Evolutionary conservation across 2,113 vertebrate species (phyloP), one percentile per base, ranked within the genome.

Genomic region (Scatophagus argus): DNA sequence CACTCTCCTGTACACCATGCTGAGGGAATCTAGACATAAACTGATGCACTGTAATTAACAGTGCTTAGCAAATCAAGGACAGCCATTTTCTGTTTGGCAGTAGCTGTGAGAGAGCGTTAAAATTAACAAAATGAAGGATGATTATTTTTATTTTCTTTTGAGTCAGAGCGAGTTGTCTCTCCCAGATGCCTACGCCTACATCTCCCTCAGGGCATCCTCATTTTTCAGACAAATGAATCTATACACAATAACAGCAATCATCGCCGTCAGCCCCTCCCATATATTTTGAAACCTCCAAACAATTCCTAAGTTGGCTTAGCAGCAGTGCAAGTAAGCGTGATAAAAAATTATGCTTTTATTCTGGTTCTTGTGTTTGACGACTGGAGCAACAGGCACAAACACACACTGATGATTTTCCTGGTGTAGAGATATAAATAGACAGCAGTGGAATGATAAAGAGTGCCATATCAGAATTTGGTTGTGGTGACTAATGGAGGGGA

Each of bases 11-110:
- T 79, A 82, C 88, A 86, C 85, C 88, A 86, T 84, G 78, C 88
- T 83, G 82, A 80, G 88, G 91, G 81, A 89, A 82, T 65, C 43
- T 27, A 81, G 70, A 60, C 67, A 12, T 63, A 79, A 83, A 91
- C 39, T 67, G 83, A 87, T 88, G 79, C 77, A 73, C 81, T 88
- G 90, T 90, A 91, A 93, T 93, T 93, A 93, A 88, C 89, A 84
- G 77, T 31, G 75, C 81, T 91, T 86, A 86, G 39, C 73, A 88
- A 90, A 91, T 85, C 85, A 81, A 87, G 79, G 84, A 71, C 77
- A 67, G 77, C 65, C 77, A 69, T 81, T 83, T 89, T 82, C 69
- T 80, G 66, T 88, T 88, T 86, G 86, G 78, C 79, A 80, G 75
- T 70, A 73, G 71, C 62, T 88, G 84, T 51, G 74, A 89, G 74